Base-by-base conservation (phyloP, 2,888 invertebrate genomes). In the Unio delphinus region DNA sequence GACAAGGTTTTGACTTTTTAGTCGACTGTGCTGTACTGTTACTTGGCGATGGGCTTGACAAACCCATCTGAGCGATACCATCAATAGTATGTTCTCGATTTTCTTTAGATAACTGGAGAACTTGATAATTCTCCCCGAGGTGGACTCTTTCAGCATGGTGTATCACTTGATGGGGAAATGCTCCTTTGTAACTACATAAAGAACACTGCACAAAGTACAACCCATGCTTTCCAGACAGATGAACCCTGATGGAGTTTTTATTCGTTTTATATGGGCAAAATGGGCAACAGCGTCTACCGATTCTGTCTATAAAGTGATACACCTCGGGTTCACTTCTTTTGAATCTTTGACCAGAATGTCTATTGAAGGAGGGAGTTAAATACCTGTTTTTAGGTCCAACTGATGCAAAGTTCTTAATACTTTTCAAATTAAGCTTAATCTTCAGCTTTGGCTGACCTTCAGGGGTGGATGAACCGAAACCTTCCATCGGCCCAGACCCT, bases 181-280 rank as follows among this genome's bases (percentile, higher is more conserved):
- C 77, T 4, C 75, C 77, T 26, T 68, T 77, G 62, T 75, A 77
- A 55, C 73, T 74, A 65, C 77, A 77, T 23, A 75, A 57, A 8
- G 77, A 77, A 67, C 77, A 77, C 62, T 73, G 71, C 3, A 77
- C 77, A 55, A 77, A 77, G 66, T 73, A 69, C 20, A 77, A 70
- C 59, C 73, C 75, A 56, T 77, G 77, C 23, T 72, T 77, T 30
- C 77, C 77, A 7, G 77, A 69, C 55, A 77, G 65, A 61, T 77
- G 77, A 17, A 77, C 77, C 17, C 77, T 71, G 34, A 77, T 77
- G 17, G 77, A 75, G 55, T 77, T 77, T 57, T 77, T 77, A 0
- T 73, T 65, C 0, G 77, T 77, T 68, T 75, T 77, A 57, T 77
- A 77, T 15, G 71, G 67, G 63, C 77, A 77, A 55, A 77, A 77